Base-by-base conservation (phyloP, 2,888 invertebrate genomes). In the Eupithecia insigniata region DNA sequence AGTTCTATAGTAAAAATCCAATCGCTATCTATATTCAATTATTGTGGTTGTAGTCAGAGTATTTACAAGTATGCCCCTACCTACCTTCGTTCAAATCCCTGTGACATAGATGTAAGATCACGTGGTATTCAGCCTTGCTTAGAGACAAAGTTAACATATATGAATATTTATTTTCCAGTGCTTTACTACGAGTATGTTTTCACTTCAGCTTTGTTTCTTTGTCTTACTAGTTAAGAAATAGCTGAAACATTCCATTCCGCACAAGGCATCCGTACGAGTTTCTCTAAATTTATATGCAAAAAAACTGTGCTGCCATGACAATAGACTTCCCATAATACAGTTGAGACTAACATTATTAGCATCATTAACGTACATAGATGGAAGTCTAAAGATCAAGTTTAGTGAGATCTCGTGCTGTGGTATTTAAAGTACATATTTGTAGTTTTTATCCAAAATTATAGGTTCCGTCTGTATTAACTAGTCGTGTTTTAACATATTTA, bases 81-180 rank as follows among this genome's bases (percentile, higher is more conserved):
- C 28, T 69, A 75, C 76, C 79, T 82, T 34, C 80, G 79, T 83
- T 83, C 80, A 84, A 84, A 85, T 84, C 82, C 79, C 79, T 81
- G 76, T 82, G 81, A 79, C 82, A 80, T 77, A 77, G 73, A 64
- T 64, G 64, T 64, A 12, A 34, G 62, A 80, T 84, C 84, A 85
- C 83, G 83, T 82, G 80, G 83, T 78, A 79, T 82, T 77, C 83
- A 87, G 82, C 87, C 86, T 86, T 87, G 87, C 83, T 80, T 78
- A 78, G 36, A 64, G 34, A 64, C 64, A 22, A 79, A 83, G 79
- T 86, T 85, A 86, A 82, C 82, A 87, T 86, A 84, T 81, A 87
- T 89, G 84, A 88, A 87, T 89, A 88, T 87, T 87, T 83, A 86
- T 80, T 79, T 80, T 82, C 85, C 80, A 84, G 84, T 81, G 80